Evolutionary conservation across 2,113 vertebrate species (phyloP).

Genomic region (Jaculus jaculus): DNA sequence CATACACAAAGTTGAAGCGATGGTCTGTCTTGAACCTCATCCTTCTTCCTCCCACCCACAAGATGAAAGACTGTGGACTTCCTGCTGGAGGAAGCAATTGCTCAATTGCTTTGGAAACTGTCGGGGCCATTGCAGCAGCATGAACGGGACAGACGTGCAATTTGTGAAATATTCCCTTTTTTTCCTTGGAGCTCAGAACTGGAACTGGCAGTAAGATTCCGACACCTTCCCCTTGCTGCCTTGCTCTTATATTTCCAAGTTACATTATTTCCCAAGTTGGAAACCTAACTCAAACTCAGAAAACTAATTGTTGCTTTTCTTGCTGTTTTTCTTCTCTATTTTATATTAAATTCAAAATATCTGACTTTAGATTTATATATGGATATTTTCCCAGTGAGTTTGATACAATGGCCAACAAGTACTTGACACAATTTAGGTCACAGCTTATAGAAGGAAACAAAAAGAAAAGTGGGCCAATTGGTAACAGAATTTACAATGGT

Average conservation of each 20-base stretch:
- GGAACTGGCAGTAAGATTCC: neutral
- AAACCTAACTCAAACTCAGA: neutral
- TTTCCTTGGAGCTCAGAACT: neutral
- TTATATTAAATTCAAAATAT: conserved; percentile 33
- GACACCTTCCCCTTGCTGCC: neutral
- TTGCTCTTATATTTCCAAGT: neutral
- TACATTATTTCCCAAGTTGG: neutral
- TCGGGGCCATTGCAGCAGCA: neutral
- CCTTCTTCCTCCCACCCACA: conserved; percentile 4
- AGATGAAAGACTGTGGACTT: conserved; percentile 42
- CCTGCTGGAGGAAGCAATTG: conserved; percentile 61
- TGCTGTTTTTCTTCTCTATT: neutral
- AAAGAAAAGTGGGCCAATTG: neutral
- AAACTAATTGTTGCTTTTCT: neutral
- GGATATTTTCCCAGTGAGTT: conserved; percentile 14
- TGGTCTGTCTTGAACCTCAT: neutral
- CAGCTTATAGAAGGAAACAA: conserved; percentile 12
- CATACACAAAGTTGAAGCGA: conserved; percentile 11
- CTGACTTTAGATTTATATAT: conserved; percentile 14
- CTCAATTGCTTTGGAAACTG: conserved; percentile 48
- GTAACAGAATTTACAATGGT: neutral
- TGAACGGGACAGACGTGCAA: neutral
- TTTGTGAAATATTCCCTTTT: neutral
- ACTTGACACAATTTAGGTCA: conserved; percentile 36
- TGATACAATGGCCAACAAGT: neutral